phyloP scores from a whole-genome alignment of 2,888 invertebrate genomes.

The Dicyrtoma fusca region DNA sequence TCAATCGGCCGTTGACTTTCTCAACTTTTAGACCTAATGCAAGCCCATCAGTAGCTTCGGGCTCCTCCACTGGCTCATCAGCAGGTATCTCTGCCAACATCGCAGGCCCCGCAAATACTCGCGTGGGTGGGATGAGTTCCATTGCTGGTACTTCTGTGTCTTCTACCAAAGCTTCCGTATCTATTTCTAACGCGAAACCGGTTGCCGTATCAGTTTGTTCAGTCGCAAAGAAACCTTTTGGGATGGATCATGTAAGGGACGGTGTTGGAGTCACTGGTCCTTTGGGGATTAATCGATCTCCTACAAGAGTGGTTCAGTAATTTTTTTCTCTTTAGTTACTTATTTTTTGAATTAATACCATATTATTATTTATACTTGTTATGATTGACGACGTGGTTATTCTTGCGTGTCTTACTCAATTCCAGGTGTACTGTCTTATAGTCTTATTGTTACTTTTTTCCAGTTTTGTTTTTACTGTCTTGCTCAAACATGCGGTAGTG shows the following conservation, averaged over 20 bases:
- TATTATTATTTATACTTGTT: no score
- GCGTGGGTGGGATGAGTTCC: neutral
- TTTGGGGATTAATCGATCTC: constrained; percentile 10
- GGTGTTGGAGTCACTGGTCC: neutral
- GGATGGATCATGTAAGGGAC: constrained; percentile 7
- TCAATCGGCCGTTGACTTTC: constrained; percentile 54
- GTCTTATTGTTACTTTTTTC: no score
- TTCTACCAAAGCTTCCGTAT: constrained; percentile 1
- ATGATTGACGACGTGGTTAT: no score
- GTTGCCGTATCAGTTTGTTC: constrained; percentile 14
- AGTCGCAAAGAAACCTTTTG: constrained; percentile 1
- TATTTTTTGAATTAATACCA: no score
- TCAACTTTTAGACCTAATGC: constrained; percentile 53
- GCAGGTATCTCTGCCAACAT: neutral
- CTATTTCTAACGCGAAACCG: constrained; percentile 28
- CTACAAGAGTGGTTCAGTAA: constrained; percentile 21
- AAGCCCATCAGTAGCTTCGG: constrained; percentile 5
- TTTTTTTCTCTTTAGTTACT: no score
- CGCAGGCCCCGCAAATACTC: neutral
- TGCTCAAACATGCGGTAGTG: no score
- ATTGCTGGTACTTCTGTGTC: neutral
- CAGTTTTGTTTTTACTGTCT: no score
- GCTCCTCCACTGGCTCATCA: neutral
- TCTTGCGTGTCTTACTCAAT: no score
- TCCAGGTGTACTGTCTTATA: no score